A percentile compares a stretch with the other conserved stretches of the same genome.
phyloP scores from a whole-genome alignment of 2,888 invertebrate species.

The Heliconius ismenius region DNA sequence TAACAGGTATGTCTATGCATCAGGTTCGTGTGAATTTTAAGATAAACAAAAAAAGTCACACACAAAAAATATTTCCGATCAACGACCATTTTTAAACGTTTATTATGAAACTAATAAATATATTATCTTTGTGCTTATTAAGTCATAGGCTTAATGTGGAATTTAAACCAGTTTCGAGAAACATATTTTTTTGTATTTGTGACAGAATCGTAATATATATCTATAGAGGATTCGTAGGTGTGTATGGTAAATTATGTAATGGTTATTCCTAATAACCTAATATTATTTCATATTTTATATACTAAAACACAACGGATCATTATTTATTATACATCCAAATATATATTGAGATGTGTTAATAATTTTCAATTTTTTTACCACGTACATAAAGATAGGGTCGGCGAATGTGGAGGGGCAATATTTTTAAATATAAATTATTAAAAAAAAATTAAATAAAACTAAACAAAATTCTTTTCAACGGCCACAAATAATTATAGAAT shows the following conservation, averaged over 20 bases:
- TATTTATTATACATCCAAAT: background rate
- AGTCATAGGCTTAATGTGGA: slow-evolving; percentile 2
- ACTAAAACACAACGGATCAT: background rate
- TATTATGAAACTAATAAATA: slow-evolving; percentile 16
- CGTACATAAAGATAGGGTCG: no score
- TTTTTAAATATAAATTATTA: background rate
- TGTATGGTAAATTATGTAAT: background rate
- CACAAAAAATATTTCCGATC: slow-evolving; percentile 23
- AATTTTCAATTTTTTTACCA: no score
- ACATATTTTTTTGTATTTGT: background rate
- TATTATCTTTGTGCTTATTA: slow-evolving; percentile 7
- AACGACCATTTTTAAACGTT: slow-evolving; percentile 16
- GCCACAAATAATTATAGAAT: background rate
- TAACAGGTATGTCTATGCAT: slow-evolving; percentile 31
- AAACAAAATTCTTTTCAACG: background rate
- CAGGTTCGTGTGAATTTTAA: slow-evolving; percentile 29
- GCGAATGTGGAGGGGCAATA: no score
- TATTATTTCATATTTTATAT: background rate
- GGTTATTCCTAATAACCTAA: background rate
- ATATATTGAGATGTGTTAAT: background rate
- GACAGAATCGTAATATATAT: background rate
- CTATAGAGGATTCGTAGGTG: background rate
- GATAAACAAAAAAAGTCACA: slow-evolving; percentile 24
- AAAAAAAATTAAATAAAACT: background rate
- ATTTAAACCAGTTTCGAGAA: background rate